Percentiles rank a stretch among this genome's conserved stretches.
Evolutionary conservation across 2,888 invertebrate species (phyloP).

Genomic region (Tethea ocularis): DNA sequence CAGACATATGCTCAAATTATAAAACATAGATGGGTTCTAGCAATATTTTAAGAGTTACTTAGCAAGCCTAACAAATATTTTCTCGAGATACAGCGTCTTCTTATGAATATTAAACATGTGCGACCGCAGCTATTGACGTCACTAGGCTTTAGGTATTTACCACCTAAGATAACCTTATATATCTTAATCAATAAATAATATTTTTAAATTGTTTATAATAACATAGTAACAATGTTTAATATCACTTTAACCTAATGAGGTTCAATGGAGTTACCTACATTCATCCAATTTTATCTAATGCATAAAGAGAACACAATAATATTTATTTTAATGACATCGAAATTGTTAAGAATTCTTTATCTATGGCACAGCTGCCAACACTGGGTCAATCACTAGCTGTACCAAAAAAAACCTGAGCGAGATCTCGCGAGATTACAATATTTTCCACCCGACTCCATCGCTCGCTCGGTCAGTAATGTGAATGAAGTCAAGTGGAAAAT

Average conservation of each 20-base stretch:
- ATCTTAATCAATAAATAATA: slow-evolving; percentile 10
- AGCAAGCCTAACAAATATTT: not conserved
- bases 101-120: slow-evolving; percentile 16
- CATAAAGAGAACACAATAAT: not conserved
- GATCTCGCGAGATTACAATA: too few relatives aligned
- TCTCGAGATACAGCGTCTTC: not conserved
- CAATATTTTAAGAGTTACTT: too few relatives aligned
- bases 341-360: too few relatives aligned
- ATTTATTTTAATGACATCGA: not conserved
- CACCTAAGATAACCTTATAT: slow-evolving; percentile 14
- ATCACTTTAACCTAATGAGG: slow-evolving; percentile 7
- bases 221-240: slow-evolving; percentile 10
- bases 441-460: too few relatives aligned
- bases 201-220: slow-evolving; percentile 17
- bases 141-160: slow-evolving; percentile 11
- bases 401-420: too few relatives aligned
- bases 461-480: too few relatives aligned
- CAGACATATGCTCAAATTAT: too few relatives aligned
- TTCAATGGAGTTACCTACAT: slow-evolving; percentile 5
- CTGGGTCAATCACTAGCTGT: too few relatives aligned
- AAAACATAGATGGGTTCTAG: too few relatives aligned
- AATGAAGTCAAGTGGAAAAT: too few relatives aligned
- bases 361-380: too few relatives aligned
- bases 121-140: slow-evolving; percentile 17
- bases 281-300: not conserved